A percentile compares a stretch with the other conserved stretches of the same genome.
These are phyloP conservation scores for Serilophus lunatus DNA, from an alignment of 2,113 vertebrate genomes.

Conservation along the genomic window DNA sequence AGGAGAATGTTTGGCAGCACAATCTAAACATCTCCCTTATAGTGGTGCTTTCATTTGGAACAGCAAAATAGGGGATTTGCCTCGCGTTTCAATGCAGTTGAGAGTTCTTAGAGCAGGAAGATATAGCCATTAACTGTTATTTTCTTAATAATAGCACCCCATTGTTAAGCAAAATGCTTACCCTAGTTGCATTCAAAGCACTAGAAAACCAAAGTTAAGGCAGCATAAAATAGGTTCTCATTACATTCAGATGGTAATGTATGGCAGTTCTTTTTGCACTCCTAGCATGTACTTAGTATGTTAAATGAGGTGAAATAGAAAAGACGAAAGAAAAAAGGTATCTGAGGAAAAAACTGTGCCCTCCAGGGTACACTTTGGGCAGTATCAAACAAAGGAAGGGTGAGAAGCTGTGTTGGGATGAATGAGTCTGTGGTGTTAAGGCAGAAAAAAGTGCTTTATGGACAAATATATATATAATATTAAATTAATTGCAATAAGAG, in stretches of 20 bases:
- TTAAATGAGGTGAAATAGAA: constrained; percentile 17
- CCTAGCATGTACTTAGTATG: neutral
- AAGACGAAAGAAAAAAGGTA: neutral
- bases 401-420: neutral
- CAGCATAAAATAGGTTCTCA: constrained; percentile 26
- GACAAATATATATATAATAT: neutral
- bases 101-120: constrained; percentile 33
- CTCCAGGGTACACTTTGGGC: neutral
- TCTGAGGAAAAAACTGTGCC: neutral
- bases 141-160: constrained; percentile 52
- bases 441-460: neutral
- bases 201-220: constrained; percentile 45
- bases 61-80: constrained; percentile 10
- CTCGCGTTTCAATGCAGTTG: neutral
- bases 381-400: neutral
- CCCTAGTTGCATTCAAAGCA: constrained; percentile 1
- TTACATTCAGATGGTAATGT: constrained; percentile 15
- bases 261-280: neutral
- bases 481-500: neutral
- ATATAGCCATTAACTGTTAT: constrained; percentile 54
- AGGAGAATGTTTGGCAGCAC: neutral
- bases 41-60: neutral
- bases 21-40: constrained; percentile 16
- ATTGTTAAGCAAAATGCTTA: constrained; percentile 46
- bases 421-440: neutral